Evolutionary conservation across 2,888 invertebrate genomes (phyloP), one percentile per base, ranked within the genome.

Genomic region (Pandemis cinnamomeana): DNA sequence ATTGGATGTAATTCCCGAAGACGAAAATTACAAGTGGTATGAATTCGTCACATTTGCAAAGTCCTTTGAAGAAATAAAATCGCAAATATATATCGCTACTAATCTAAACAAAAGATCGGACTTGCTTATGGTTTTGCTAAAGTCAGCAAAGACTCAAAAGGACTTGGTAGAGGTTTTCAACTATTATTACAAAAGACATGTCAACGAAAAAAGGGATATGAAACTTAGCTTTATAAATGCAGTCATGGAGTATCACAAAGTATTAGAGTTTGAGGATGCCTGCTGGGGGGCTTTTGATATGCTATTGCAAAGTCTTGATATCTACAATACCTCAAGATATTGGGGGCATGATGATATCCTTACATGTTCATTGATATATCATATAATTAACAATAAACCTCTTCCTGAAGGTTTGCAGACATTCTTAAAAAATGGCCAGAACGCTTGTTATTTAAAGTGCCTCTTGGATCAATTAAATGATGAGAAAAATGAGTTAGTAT

Each of bases 181-280:
- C n/a, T 86, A 91, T 79, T 91, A 84, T 77, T 84, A 84, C 71
- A 82, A 86, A 0, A 85, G 87, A 72, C 89, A 89, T 80, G 78
- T 83, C 0, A 90, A 90, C 78, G 91, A 90, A 80, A 76, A 46
- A 42, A 76, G 53, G 51, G 66, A 72, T 15, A 55, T 67, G 2
- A 90, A 86, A 80, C 79, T 83, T 41, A 53, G 61, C 6, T 90
- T 91, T 78, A 44, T 91, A 27, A 77, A 83, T 5, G 75, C 77
- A 53, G 71, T 90, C 8, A 60, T 85, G 64, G 51, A 73, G 0
- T 48, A 76, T 5, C 82, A 87, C 70, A 85, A 87, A 75, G 78
- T 87, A 48, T 87, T 83, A 67, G 78, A 83, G 62, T 86, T 89
- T 72, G 80, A 86, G 51, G 81, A 84, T 46, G 77, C 79, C n/a